Evolutionary conservation across 2,113 vertebrate genomes (phyloP).

Genomic region (Mesoclemmys tuberculata): DNA sequence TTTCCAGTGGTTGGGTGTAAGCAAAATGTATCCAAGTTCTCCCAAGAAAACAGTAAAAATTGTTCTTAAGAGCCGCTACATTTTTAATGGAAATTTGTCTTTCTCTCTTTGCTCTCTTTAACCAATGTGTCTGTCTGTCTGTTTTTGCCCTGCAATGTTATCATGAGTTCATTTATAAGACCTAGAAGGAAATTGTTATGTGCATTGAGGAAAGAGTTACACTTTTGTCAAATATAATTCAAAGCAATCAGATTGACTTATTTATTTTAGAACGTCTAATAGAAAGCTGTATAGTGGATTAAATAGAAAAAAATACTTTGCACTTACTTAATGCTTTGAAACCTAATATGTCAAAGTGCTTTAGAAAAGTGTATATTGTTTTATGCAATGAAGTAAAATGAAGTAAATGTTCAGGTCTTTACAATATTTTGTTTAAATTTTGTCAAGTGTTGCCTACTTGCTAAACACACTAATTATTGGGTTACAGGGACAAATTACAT

Average conservation of each 20-base stretch:
- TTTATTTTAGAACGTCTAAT: background rate
- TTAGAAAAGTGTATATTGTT: background rate
- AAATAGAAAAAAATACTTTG: background rate
- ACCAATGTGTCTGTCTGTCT: background rate
- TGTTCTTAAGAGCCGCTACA: background rate
- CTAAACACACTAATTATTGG: rapidly evolving
- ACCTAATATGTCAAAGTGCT: background rate
- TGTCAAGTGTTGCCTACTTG: background rate
- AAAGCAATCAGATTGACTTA: background rate
- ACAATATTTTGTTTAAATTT: background rate
- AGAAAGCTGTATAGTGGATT: rapidly evolving
- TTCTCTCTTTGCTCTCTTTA: background rate
- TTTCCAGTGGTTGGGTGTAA: background rate
- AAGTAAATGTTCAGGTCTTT: background rate
- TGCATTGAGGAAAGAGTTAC: background rate
- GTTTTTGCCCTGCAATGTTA: background rate
- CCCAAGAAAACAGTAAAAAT: background rate
- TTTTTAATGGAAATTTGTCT: background rate
- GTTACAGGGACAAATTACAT: background rate
- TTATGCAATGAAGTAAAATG: background rate
- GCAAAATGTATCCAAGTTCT: background rate
- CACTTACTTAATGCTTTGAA: rapidly evolving
- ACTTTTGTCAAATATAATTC: background rate
- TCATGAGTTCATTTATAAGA: background rate
- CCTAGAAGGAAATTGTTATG: background rate